These are phyloP conservation scores for Aporophyla lueneburgensis DNA, from an alignment of 2,888 invertebrate genomes.

Conservation along the genomic window DNA sequence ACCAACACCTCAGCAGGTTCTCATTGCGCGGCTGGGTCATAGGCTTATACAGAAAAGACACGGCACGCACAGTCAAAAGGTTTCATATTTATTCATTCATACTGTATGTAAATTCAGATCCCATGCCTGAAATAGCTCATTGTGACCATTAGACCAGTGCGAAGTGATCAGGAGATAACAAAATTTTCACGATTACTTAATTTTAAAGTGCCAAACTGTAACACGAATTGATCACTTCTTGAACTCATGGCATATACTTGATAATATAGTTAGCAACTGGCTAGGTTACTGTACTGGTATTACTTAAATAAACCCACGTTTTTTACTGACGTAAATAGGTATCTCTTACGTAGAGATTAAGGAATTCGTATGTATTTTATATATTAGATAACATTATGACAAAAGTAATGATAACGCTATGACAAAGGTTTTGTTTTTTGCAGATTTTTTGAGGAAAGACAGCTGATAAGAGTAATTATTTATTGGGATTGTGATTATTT, in stretches of 20 bases:
- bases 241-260: slow-evolving; percentile 38
- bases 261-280: slow-evolving; percentile 36
- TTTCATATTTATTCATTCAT: no score
- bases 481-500: slow-evolving; percentile 15
- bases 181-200: slow-evolving; percentile 30
- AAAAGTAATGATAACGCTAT: slow-evolving; percentile 14
- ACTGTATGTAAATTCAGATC: neutral
- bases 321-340: slow-evolving; percentile 32
- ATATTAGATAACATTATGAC: slow-evolving; percentile 39
- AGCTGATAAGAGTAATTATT: neutral
- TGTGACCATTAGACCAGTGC: no score
- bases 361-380: slow-evolving; percentile 18
- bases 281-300: slow-evolving; percentile 2
- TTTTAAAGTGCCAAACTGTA: neutral
- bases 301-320: slow-evolving; percentile 15
- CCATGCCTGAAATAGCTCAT: neutral
- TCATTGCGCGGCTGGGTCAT: no score
- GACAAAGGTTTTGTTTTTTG: slow-evolving; percentile 2
- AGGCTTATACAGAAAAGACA: no score
- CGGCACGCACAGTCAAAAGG: no score
- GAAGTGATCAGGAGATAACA: slow-evolving; percentile 2
- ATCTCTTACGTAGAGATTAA: slow-evolving; percentile 36
- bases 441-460: neutral
- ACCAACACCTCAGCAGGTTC: no score
- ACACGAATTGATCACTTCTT: slow-evolving; percentile 33